Evolutionary conservation across 1,140 invertebrate genomes (phyloP), one percentile per base, ranked within the genome.

Genomic region (Leptinotarsa undecemlineata): DNA sequence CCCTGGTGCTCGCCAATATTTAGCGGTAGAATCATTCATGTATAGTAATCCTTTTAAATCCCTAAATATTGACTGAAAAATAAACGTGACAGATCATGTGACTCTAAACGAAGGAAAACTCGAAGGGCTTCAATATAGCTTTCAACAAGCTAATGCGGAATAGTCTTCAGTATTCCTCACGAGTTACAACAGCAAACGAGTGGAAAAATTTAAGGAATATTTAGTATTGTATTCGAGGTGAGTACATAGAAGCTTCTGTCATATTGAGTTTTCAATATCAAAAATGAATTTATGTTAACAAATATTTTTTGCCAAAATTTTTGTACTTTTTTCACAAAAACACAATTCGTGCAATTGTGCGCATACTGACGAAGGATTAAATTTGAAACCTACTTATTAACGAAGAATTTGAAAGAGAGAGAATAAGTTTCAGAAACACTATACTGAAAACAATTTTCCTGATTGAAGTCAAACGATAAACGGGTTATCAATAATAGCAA

Each of bases 61-160:
- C 62, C 62, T 64, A 26, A 64, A 17, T 21, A 26, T 64, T 8
- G 20, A 64, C 62, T 64, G 62, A 23, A 64, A 64, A 64, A 26
- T 20, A 64, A 64, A 64, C 62, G 67, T 68, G 67, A 33, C 67
- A 42, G 33, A 48, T 57, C 51, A 57, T 57, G 51, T 57, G 51
- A 57, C 51, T 57, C 51, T n/a, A n/a, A 14, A 15, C 51, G 51
- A 14, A 57, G 15, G 15, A 57, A n/a, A 57, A 57, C 51, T 57
- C 4, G n/a, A 57, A 57, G 51, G 51, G 51, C 51, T 57, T 57
- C 51, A 57, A 6, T 57, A 17, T 14, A n/a, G n/a, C n/a, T 57
- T 57, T 57, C 51, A 57, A 33, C 33, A 33, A 33, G 11, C 15
- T n/a, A n/a, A 57, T 57, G n/a, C 51, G 15, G 51, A 57, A 14